phyloP scores from a whole-genome alignment of 2,113 vertebrate genomes.

The Irena cyanogastra region DNA sequence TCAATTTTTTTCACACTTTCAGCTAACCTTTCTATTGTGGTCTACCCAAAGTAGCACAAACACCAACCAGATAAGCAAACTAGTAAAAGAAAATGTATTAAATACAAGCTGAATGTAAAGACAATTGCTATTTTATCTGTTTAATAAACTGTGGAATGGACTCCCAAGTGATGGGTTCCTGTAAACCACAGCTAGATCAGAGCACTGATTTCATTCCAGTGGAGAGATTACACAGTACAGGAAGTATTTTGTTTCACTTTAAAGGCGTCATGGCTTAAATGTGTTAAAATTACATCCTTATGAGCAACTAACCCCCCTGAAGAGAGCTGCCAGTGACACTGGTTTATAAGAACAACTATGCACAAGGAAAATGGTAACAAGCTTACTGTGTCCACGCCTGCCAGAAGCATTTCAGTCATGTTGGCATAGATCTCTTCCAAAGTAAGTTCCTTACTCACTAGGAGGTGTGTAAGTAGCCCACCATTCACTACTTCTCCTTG shows the following conservation, averaged over 20 bases:
- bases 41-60: background rate
- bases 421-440: slow-evolving; percentile 93
- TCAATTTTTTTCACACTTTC: background rate
- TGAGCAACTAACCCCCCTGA: background rate
- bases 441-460: slow-evolving; percentile 82
- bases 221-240: background rate
- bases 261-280: background rate
- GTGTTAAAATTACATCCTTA: background rate
- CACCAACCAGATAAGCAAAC: background rate
- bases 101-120: background rate
- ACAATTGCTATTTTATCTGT: background rate
- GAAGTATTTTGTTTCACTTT: background rate
- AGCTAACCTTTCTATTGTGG: background rate
- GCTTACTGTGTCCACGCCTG: slow-evolving; percentile 88
- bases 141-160: background rate
- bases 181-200: background rate
- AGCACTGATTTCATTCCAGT: background rate
- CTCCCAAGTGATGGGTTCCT: background rate
- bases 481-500: slow-evolving; percentile 77
- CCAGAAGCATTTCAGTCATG: slow-evolving; percentile 90
- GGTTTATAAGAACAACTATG: background rate
- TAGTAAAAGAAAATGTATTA: background rate
- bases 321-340: background rate
- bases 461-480: slow-evolving; percentile 84
- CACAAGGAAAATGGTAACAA: background rate